A percentile compares a stretch with the other conserved stretches of the same genome.
These are phyloP conservation scores for Himalopsyche japonica DNA, from an alignment of 2,888 invertebrate species.

Conservation along the genomic window DNA sequence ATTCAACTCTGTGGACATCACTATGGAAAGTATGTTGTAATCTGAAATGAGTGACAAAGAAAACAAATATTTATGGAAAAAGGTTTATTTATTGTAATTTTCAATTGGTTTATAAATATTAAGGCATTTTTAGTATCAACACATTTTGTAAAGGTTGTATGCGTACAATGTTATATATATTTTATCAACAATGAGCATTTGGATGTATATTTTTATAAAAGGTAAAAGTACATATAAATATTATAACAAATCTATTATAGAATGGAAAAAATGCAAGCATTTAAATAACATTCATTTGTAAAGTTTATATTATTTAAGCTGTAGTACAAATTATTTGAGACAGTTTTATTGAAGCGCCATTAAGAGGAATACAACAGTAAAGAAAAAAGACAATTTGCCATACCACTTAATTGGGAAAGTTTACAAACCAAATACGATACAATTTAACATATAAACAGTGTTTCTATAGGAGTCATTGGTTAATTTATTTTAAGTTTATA, in stretches of 20 bases:
- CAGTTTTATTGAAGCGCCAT: not conserved
- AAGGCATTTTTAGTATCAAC: slow-evolving; percentile 18
- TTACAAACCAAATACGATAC: too few species aligned
- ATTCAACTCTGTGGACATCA: too few species aligned
- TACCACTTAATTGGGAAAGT: too few species aligned
- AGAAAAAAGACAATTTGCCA: too few species aligned
- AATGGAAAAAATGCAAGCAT: not conserved
- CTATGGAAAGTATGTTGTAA: too few species aligned
- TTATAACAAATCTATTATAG: not conserved
- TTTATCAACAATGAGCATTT: not conserved
- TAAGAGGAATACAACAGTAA: not conserved
- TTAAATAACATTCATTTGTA: not conserved
- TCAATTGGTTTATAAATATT: slow-evolving; percentile 1
- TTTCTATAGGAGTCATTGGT: too few species aligned
- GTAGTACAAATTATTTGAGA: too few species aligned
- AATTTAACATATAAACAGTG: too few species aligned
- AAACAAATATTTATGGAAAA: not conserved
- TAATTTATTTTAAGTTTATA: too few species aligned
- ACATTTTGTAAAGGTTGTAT: not conserved
- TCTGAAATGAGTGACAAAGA: too few species aligned
- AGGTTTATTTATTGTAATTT: not conserved
- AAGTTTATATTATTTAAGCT: too few species aligned
- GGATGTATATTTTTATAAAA: not conserved
- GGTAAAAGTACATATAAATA: not conserved
- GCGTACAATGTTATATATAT: not conserved